Conservation (phyloP, 2,113 vertebrate species). For the Poeciliopsis prolifica region DNA sequence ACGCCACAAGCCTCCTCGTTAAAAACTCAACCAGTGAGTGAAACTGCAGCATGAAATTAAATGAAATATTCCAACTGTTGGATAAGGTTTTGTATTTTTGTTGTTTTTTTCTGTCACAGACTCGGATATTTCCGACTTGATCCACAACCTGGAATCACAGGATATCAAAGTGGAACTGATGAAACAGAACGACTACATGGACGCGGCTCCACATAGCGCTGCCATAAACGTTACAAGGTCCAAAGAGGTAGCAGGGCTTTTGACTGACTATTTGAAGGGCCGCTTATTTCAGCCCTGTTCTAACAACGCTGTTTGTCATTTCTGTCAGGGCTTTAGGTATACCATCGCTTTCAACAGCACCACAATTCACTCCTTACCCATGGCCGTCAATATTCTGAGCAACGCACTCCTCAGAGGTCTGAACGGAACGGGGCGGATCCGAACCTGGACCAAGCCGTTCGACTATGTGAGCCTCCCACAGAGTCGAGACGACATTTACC, state of each 20-base stretch:
- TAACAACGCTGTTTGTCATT: neutral
- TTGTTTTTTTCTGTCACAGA: constrained; percentile 64
- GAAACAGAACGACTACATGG: constrained; percentile 85
- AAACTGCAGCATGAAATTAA: rapidly evolving
- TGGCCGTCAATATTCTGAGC: constrained; percentile 90
- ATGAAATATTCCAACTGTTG: neutral
- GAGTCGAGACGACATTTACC: rapidly evolving
- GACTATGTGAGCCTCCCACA: constrained; percentile 73
- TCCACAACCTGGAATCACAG: constrained; percentile 84
- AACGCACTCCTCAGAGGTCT: constrained; percentile 86
- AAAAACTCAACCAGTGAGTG: constrained; percentile 91
- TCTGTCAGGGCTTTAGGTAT: constrained; percentile 84
- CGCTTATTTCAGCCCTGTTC: neutral
- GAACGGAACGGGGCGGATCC: constrained; percentile 86
- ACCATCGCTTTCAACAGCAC: constrained; percentile 88
- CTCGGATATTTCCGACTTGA: constrained; percentile 82
- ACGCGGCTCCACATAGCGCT: constrained; percentile 89
- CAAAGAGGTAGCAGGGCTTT: constrained; percentile 79
- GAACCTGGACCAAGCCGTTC: constrained; percentile 92
- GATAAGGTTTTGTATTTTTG: neutral
- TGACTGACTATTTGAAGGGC: neutral
- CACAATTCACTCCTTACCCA: constrained; percentile 92
- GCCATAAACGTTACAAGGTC: constrained; percentile 85
- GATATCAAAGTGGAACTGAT: constrained; percentile 85
- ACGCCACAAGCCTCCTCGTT: constrained; percentile 88